phyloP scores from a whole-genome alignment of 2,113 vertebrate genomes.

The Aphyosemion australe region DNA sequence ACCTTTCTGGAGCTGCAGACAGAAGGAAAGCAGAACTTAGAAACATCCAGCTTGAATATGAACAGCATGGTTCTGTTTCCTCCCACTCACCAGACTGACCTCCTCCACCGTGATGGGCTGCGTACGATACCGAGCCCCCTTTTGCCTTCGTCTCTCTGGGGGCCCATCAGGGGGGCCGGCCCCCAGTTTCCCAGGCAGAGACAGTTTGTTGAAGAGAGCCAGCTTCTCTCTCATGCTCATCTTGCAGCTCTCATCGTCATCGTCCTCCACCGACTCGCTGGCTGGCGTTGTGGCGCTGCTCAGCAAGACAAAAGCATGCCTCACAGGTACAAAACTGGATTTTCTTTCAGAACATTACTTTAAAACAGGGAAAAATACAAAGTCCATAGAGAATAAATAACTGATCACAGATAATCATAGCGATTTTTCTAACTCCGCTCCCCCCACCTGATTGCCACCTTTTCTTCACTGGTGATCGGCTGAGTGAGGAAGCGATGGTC shows the following conservation, averaged over 20 bases:
- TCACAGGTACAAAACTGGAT: not conserved
- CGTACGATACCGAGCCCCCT: slow-evolving; percentile 78
- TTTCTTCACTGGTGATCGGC: slow-evolving; percentile 78
- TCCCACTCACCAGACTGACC: slow-evolving; percentile 72
- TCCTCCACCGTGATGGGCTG: slow-evolving; percentile 83
- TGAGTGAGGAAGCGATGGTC: slow-evolving; percentile 78
- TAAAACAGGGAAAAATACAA: too few relatives aligned
- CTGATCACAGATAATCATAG: too few relatives aligned
- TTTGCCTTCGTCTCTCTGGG: slow-evolving; percentile 74
- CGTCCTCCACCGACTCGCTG: slow-evolving; percentile 55
- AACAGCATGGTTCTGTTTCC: not conserved
- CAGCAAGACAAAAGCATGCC: not conserved
- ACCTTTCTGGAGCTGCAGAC: slow-evolving; percentile 70
- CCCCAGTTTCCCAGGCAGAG: slow-evolving; percentile 41
- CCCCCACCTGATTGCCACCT: slow-evolving; percentile 72
- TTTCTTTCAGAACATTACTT: too few relatives aligned
- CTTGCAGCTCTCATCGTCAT: slow-evolving; percentile 71
- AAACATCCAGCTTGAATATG: too few relatives aligned
- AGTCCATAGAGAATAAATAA: too few relatives aligned
- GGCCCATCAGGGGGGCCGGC: slow-evolving; percentile 13
- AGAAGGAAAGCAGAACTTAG: not conserved
- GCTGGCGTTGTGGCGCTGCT: slow-evolving; percentile 51
- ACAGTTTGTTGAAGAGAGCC: slow-evolving; percentile 81
- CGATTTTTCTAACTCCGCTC: not conserved
- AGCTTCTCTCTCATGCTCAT: slow-evolving; percentile 81